Evolutionary conservation across 1,140 invertebrate genomes (phyloP).

Genomic region (Neodiprion fabricii): DNA sequence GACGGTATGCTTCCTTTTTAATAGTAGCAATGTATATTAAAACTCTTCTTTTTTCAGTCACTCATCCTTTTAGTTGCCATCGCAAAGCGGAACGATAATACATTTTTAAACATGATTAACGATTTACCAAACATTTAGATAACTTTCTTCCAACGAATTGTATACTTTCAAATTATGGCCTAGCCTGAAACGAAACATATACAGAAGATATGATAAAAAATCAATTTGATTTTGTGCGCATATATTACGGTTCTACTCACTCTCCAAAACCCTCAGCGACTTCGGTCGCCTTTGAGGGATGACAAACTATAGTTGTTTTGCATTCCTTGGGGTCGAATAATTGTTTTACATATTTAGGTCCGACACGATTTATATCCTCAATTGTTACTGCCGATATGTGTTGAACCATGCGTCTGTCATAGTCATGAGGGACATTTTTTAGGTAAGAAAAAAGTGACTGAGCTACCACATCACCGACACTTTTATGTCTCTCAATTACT

Average conservation of each 20-base stretch:
- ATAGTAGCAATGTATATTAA: not conserved
- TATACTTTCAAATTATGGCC: constrained; percentile 59
- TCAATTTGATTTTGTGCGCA: constrained; percentile 38
- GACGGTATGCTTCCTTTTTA: not conserved
- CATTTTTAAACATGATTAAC: not conserved
- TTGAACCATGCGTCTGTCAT: constrained; percentile 75
- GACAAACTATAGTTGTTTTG: constrained; percentile 75
- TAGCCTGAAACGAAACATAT: constrained; percentile 53
- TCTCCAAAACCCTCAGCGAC: constrained; percentile 69
- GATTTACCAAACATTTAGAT: constrained; percentile 54
- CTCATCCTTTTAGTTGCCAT: too few relatives aligned
- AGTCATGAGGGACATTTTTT: constrained; percentile 70
- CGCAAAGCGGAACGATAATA: too few relatives aligned
- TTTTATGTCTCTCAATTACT: constrained; percentile 81
- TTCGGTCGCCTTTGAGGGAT: constrained; percentile 76
- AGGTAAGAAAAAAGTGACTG: constrained; percentile 78
- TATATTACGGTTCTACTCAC: constrained; percentile 66
- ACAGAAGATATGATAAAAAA: constrained; percentile 20
- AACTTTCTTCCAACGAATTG: constrained; percentile 63
- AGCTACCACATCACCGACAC: constrained; percentile 72
- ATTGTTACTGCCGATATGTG: constrained; percentile 73
- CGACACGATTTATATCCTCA: constrained; percentile 71
- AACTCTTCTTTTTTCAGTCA: not conserved
- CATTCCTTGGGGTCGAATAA: constrained; percentile 68
- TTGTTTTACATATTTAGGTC: constrained; percentile 71